These are phyloP conservation scores for Sphyrna mokarran DNA, from an alignment of 2,113 vertebrate genomes.

Conservation along the genomic window DNA sequence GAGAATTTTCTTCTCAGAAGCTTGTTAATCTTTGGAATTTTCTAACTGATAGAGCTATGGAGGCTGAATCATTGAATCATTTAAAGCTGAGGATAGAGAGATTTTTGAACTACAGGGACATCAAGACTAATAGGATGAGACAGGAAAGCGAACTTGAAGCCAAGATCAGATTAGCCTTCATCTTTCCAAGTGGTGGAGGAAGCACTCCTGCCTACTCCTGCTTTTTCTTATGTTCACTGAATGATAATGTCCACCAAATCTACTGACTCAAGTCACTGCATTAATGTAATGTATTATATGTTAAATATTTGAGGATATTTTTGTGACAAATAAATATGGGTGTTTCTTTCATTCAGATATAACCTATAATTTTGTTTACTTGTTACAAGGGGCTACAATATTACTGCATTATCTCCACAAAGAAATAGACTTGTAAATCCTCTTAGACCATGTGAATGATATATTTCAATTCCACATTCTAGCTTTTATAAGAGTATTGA, in stretches of 20 bases:
- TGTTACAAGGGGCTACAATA: background rate
- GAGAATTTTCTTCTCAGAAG: too few relatives aligned
- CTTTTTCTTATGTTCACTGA: too few relatives aligned
- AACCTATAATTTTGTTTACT: background rate
- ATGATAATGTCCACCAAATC: background rate
- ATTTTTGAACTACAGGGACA: too few relatives aligned
- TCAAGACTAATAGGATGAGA: too few relatives aligned
- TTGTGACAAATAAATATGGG: background rate
- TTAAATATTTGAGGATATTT: background rate
- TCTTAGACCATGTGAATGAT: background rate
- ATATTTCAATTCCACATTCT: background rate
- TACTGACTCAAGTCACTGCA: background rate
- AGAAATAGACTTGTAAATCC: background rate
- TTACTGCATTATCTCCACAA: background rate
- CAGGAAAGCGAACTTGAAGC: too few relatives aligned
- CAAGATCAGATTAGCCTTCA: too few relatives aligned
- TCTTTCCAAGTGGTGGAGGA: too few relatives aligned
- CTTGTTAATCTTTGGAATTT: too few relatives aligned
- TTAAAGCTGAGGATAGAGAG: too few relatives aligned
- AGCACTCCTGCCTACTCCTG: too few relatives aligned
- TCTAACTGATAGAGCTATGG: too few relatives aligned
- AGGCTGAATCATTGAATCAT: too few relatives aligned
- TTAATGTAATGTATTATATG: background rate
- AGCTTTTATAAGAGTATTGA: background rate
- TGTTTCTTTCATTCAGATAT: background rate